Evolutionary conservation across 1,140 invertebrate species (phyloP).

Genomic region (Drepana arcuata): DNA sequence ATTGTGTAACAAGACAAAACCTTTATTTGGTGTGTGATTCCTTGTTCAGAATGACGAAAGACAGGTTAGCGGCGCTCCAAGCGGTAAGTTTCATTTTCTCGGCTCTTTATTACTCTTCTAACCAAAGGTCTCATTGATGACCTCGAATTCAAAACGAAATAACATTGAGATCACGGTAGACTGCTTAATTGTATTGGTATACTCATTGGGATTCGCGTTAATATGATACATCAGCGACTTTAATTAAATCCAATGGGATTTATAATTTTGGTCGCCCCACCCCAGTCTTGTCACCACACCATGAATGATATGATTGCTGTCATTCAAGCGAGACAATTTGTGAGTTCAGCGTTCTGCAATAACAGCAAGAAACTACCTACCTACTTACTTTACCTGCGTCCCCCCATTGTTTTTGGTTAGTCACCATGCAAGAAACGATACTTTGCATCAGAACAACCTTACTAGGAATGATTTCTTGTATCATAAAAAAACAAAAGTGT

Average conservation of each 20-base stretch:
- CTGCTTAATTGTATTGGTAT: no score
- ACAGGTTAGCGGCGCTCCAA: slow-evolving; percentile 96
- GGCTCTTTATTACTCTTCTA: slow-evolving; percentile 38
- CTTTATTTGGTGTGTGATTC: slow-evolving; percentile 75
- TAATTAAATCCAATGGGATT: no score
- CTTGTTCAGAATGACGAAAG: slow-evolving; percentile 92
- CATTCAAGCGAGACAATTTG: slow-evolving; percentile 51
- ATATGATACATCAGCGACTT: no score
- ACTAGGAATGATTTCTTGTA: no score
- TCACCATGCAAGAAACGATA: no score
- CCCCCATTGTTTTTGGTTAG: no score
- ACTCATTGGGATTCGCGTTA: no score
- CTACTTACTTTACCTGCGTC: slow-evolving; percentile 11
- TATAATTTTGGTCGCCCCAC: slow-evolving; percentile 62
- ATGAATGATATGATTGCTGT: slow-evolving; percentile 53
- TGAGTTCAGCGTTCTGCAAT: slow-evolving; percentile 31
- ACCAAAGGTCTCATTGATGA: slow-evolving; percentile 49
- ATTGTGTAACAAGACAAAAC: slow-evolving; percentile 78
- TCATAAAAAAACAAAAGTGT: no score
- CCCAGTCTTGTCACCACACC: slow-evolving; percentile 43
- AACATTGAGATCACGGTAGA: slow-evolving; percentile 40
- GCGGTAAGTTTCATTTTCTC: slow-evolving; percentile 81
- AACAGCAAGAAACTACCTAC: no score
- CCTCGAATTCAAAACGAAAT: slow-evolving; percentile 52
- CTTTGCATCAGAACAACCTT: no score